Percentiles rank a stretch among this genome's conserved stretches.
phyloP scores from a whole-genome alignment of 2,113 vertebrate species.

The Lepisosteus osseus region DNA sequence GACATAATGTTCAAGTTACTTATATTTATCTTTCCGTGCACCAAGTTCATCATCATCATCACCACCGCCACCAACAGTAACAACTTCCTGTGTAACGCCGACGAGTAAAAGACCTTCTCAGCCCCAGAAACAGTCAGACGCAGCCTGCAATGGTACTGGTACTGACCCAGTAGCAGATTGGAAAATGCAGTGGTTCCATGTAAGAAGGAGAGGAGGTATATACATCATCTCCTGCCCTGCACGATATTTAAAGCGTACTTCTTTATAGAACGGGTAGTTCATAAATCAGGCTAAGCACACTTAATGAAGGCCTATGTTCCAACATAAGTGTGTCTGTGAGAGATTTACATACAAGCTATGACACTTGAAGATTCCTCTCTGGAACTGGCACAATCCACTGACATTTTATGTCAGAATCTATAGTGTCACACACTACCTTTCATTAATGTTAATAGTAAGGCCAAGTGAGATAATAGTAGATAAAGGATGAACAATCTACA shows the following conservation, averaged over 20 bases:
- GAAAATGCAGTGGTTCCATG: slow-evolving; percentile 48
- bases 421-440: slow-evolving; percentile 21
- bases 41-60: too few relatives aligned
- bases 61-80: too few relatives aligned
- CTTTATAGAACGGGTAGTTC: slow-evolving; percentile 52
- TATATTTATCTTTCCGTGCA: too few relatives aligned
- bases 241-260: slow-evolving; percentile 58
- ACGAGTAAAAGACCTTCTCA: too few relatives aligned
- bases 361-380: slow-evolving; percentile 41
- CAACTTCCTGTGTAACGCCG: too few relatives aligned
- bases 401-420: slow-evolving; percentile 41
- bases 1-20: too few relatives aligned
- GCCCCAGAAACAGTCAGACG: too few relatives aligned
- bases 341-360: slow-evolving; percentile 64
- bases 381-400: slow-evolving; percentile 48
- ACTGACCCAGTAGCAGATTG: too few relatives aligned
- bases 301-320: slow-evolving; percentile 62
- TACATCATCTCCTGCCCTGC: slow-evolving; percentile 60
- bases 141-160: too few relatives aligned
- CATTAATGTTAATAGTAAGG: too few relatives aligned
- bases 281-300: slow-evolving; percentile 64
- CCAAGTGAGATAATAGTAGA: too few relatives aligned
- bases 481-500: too few relatives aligned
- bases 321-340: slow-evolving; percentile 19
- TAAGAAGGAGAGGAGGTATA: slow-evolving; percentile 58